A percentile compares a stretch with the other conserved stretches of the same genome.
Evolutionary conservation across 1,140 invertebrate genomes (phyloP).

Genomic region (Drosophila orena): DNA sequence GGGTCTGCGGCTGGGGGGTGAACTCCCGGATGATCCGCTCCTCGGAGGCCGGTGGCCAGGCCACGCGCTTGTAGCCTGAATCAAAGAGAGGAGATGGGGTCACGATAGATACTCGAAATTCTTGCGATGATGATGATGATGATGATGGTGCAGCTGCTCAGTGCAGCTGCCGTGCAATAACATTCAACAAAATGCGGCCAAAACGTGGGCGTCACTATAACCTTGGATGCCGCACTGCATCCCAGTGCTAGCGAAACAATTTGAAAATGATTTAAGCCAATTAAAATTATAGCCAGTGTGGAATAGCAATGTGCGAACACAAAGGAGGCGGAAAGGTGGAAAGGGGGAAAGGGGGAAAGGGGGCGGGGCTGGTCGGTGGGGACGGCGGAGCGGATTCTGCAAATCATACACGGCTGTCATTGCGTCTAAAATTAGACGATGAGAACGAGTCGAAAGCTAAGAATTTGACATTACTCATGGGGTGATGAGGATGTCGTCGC

Average conservation of each 20-base stretch:
- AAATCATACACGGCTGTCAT: conserved; percentile 70
- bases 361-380: neutral
- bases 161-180: conserved; percentile 41
- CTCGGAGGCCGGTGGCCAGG: conserved; percentile 92
- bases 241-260: conserved; percentile 60
- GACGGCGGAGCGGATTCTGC: conserved; percentile 20
- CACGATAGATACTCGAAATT: conserved; percentile 37
- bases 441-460: conserved; percentile 53
- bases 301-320: conserved; percentile 10
- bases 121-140: conserved; percentile 3
- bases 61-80: conserved; percentile 91
- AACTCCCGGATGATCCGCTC: conserved; percentile 86
- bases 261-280: conserved; percentile 82
- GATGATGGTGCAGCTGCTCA: conserved; percentile 1
- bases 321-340: neutral
- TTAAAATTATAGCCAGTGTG: conserved; percentile 58
- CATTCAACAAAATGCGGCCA: conserved; percentile 79
- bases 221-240: conserved; percentile 47
- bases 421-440: conserved; percentile 66
- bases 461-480: conserved; percentile 65
- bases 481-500: conserved; percentile 18
- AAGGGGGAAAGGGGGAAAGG: neutral
- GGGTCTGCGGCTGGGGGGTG: conserved; percentile 85
- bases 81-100: neutral
- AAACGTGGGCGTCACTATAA: conserved; percentile 69